Conservation (phyloP, 2,113 vertebrate species). For the Rallus limicola region DNA sequence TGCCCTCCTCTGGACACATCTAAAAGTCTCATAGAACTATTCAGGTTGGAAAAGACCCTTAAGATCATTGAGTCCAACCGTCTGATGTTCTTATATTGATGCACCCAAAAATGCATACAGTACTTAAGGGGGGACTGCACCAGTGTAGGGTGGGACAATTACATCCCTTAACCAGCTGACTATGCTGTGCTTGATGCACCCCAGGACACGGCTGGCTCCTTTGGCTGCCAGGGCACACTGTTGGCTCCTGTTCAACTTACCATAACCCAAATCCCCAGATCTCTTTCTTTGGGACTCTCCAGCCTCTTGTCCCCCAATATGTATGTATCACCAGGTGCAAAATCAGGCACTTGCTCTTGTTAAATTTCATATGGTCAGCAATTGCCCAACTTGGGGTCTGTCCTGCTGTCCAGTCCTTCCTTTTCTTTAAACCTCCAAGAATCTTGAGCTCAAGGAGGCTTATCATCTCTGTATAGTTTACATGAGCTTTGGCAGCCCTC, state of each 20-base stretch:
- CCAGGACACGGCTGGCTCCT: background rate
- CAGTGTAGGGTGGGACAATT: background rate
- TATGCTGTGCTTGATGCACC: background rate
- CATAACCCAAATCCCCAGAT: background rate
- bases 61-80: background rate
- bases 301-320: background rate
- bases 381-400: background rate
- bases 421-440: background rate
- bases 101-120: background rate
- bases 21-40: background rate
- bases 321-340: background rate
- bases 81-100: background rate
- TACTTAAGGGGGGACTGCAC: background rate
- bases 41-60: background rate
- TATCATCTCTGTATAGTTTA: background rate
- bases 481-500: background rate
- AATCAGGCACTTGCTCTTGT: background rate
- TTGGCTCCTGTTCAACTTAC: background rate
- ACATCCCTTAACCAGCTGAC: rapidly evolving
- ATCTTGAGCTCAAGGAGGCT: background rate
- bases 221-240: background rate
- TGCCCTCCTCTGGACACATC: background rate
- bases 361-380: background rate
- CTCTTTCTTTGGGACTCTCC: background rate
- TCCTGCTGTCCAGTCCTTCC: background rate